Percentiles rank a stretch among this genome's conserved stretches.
These are phyloP conservation scores for Dermatemys mawii DNA, from an alignment of 2,113 vertebrate genomes.

Conservation along the genomic window DNA sequence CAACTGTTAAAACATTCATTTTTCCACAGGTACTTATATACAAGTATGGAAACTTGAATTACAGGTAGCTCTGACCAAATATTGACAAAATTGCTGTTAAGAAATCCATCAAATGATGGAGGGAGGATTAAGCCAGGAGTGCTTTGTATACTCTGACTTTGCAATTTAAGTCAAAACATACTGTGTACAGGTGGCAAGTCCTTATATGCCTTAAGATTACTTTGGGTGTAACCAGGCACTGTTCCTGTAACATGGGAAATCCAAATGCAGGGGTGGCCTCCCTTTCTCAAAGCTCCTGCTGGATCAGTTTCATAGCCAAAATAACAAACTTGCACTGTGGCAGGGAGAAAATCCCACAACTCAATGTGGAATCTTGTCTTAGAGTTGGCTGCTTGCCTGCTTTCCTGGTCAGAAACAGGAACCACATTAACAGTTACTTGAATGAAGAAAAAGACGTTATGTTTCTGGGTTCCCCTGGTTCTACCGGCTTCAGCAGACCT, in stretches of 20 bases:
- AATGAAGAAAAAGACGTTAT: background rate
- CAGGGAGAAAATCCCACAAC: slow-evolving; percentile 3
- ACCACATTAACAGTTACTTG: background rate
- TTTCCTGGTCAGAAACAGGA: background rate
- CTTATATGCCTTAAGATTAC: slow-evolving; percentile 27
- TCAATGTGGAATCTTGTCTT: slow-evolving; percentile 32
- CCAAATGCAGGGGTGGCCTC: slow-evolving; percentile 38
- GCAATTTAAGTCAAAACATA: slow-evolving; percentile 33
- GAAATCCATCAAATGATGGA: slow-evolving; percentile 53
- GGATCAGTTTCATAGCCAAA: slow-evolving; percentile 32
- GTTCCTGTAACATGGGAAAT: slow-evolving; percentile 51
- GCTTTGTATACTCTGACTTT: slow-evolving; percentile 49
- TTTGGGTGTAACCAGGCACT: background rate
- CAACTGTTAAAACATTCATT: background rate
- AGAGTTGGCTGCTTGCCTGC: background rate
- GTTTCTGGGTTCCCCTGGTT: background rate
- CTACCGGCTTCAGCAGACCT: background rate
- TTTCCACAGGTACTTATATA: slow-evolving; percentile 36
- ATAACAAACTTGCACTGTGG: background rate
- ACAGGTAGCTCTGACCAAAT: slow-evolving; percentile 67
- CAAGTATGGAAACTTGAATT: slow-evolving; percentile 67
- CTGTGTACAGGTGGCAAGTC: slow-evolving; percentile 54
- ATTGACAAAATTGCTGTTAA: slow-evolving; percentile 59
- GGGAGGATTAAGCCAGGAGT: slow-evolving; percentile 39
- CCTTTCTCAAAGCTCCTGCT: background rate